Base-by-base conservation (phyloP, 2,113 vertebrate species). In the Coregonus clupeaformis region DNA sequence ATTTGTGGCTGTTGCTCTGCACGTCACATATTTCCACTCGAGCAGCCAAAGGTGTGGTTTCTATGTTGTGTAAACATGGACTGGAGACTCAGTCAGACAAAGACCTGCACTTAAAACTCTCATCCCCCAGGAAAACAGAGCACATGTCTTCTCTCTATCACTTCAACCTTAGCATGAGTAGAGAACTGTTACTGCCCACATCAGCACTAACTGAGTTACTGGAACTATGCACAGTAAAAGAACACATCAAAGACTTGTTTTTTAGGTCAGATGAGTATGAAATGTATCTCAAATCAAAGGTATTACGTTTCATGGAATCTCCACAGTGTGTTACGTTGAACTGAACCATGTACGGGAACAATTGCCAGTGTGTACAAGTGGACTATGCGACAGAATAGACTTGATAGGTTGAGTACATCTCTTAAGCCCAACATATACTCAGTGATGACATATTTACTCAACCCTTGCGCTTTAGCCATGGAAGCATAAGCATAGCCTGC, bases 51-150 rank as follows among this genome's bases (percentile, higher is more conserved):
- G 68, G 77, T 72, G 36, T 16, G 57, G 18, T 59, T 84, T 32
- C 75, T 77, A 49, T 89, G 80, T 88, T 90, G 36, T 89, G 86
- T 80, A 86, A 90, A 89, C 85, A 11, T 42, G 36, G 9, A 2
- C 9, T 11, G 75, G 65, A 77, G 81, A 68, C 77, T 42, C 2
- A 7, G 36, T 70, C 60, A 77, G 77, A 62, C 18, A 25, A 81
- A 80, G 82, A 74, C 80, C 86, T 72, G 67, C 18, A 49, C 74
- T 80, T 88, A 81, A 90, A 90, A 88, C 68, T 77, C 14, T 67
- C 63, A 52, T 47, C 72, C 59, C 57, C 2, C 65, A 32, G 65
- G 27, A 16, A 70, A 69, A 60, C 59, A n/a, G 27, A 66, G 62
- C 75, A 62, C 36, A 36, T 72, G 5, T 76, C 77, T 77, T 67